Conservation (phyloP, 1,140 invertebrate genomes). For the Atopsyche davidsoni region DNA sequence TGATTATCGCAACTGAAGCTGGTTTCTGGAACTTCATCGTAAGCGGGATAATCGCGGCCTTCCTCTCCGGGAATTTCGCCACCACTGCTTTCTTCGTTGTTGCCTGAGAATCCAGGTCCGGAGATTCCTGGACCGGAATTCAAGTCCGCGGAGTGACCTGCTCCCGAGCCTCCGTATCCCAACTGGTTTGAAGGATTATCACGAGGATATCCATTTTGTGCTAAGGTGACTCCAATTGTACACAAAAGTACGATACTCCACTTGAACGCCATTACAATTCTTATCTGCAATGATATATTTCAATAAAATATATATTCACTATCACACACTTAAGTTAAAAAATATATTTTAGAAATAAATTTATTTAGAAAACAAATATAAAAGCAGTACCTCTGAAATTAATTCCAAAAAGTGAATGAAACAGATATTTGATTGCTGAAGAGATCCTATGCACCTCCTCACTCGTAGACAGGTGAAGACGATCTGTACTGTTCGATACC, state of each 20-base stretch:
- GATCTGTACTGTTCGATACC: too few species aligned
- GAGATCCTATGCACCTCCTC: too few species aligned
- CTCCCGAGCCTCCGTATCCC: constrained; percentile 11
- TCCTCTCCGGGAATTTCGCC: constrained; percentile 31
- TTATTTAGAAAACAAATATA: too few species aligned
- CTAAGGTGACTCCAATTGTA: constrained; percentile 10
- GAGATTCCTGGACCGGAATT: constrained; percentile 1
- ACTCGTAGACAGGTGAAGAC: too few species aligned
- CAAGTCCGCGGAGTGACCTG: too few species aligned
- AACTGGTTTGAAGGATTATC: constrained; percentile 25
- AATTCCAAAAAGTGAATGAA: too few species aligned
- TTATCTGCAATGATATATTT: not conserved
- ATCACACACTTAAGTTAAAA: too few species aligned
- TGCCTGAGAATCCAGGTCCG: constrained; percentile 1
- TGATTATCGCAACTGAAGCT: constrained; percentile 50
- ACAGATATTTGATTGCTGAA: too few species aligned
- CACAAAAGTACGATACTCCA: constrained; percentile 16
- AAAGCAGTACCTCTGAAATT: too few species aligned
- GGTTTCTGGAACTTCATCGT: constrained; percentile 51
- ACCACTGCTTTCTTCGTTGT: constrained; percentile 7
- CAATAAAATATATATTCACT: not conserved
- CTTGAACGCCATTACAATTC: constrained; percentile 5
- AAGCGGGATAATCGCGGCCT: constrained; percentile 56
- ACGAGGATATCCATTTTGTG: constrained; percentile 30
- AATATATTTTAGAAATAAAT: too few species aligned